These are phyloP conservation scores for Metopolophium dirhodum DNA, from an alignment of 1,140 invertebrate species.

Conservation along the genomic window DNA sequence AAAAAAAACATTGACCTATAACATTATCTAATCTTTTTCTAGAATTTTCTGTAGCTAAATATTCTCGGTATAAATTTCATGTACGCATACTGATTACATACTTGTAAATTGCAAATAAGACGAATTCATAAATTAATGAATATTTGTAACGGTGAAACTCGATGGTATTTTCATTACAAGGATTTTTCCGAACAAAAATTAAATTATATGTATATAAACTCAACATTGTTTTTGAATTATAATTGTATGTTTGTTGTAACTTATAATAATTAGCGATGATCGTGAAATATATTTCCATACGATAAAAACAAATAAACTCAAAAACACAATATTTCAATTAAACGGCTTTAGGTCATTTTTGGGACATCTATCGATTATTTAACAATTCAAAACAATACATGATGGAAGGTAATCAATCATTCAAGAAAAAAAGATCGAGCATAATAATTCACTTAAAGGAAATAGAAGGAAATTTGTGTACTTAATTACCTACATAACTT, in stretches of 20 bases:
- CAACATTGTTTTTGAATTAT: not conserved
- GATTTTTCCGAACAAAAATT: not conserved
- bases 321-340: slow-evolving; percentile 24
- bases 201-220: not conserved
- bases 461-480: not conserved
- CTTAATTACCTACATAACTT: not conserved
- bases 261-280: not conserved
- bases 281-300: too few relatives aligned
- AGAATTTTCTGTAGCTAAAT: not conserved
- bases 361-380: not conserved
- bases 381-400: slow-evolving; percentile 35
- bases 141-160: not conserved
- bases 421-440: not conserved
- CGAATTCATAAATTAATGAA: not conserved
- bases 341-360: not conserved
- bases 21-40: not conserved
- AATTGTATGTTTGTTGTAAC: not conserved
- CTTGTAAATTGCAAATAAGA: not conserved
- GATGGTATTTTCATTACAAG: not conserved
- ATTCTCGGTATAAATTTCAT: not conserved
- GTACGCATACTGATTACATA: not conserved
- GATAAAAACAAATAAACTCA: not conserved
- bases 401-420: not conserved
- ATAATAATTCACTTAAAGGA: slow-evolving; percentile 21
- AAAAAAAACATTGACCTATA: not conserved